These are phyloP conservation scores for Tetramorium bicarinatum DNA, from an alignment of 2,888 invertebrate genomes.

Conservation along the genomic window DNA sequence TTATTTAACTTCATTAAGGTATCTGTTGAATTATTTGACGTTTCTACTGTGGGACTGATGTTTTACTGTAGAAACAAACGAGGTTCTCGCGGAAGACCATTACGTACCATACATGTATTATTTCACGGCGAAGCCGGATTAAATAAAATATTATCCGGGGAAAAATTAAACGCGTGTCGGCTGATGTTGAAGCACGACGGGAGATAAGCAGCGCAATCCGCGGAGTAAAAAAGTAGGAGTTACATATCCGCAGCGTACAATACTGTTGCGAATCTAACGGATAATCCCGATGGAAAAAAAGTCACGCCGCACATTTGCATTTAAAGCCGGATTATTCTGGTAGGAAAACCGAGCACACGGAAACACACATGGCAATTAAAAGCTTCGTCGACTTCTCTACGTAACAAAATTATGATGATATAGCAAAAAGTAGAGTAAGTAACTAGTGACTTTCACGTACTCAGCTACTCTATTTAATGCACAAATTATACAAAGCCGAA, in stretches of 20 bases:
- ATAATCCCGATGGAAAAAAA: slow-evolving; percentile 50
- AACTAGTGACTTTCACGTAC: slow-evolving; percentile 12
- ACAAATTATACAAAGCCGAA: neutral
- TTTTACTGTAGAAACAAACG: slow-evolving; percentile 36
- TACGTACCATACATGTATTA: slow-evolving; percentile 51
- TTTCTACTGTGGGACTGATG: slow-evolving; percentile 17
- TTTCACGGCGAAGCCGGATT: slow-evolving; percentile 55
- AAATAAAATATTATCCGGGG: slow-evolving; percentile 58
- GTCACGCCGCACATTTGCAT: slow-evolving; percentile 37
- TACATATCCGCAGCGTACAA: slow-evolving; percentile 39
- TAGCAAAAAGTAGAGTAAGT: slow-evolving; percentile 13
- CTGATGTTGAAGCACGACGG: slow-evolving; percentile 39
- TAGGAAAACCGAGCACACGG: slow-evolving; percentile 5
- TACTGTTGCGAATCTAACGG: slow-evolving; percentile 53
- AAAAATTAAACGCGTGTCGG: slow-evolving; percentile 64
- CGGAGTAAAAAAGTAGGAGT: slow-evolving; percentile 42
- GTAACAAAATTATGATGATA: slow-evolving; percentile 45
- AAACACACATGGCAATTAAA: slow-evolving; percentile 40
- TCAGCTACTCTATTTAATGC: neutral
- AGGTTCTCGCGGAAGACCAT: slow-evolving; percentile 15
- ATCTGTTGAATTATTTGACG: slow-evolving; percentile 35
- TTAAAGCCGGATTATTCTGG: slow-evolving; percentile 47
- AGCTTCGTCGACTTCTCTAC: slow-evolving; percentile 31
- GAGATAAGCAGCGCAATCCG: slow-evolving; percentile 47
- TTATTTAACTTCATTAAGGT: slow-evolving; percentile 38